These are phyloP conservation scores for Penaeus monodon DNA, from an alignment of 2,888 invertebrate genomes.

Conservation along the genomic window DNA sequence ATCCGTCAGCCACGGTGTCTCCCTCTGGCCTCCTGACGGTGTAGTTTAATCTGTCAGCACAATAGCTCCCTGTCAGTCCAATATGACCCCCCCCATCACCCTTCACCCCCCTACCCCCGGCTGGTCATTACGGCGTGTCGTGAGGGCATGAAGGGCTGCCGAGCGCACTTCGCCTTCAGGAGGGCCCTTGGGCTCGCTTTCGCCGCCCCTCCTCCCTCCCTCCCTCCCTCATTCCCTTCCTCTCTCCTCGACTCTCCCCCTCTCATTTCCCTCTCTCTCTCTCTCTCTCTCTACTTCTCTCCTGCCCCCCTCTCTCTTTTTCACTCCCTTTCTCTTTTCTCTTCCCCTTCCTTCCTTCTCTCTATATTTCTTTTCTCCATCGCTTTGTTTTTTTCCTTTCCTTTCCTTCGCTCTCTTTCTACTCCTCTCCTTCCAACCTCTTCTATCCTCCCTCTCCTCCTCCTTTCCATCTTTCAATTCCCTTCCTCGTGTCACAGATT, in stretches of 20 bases:
- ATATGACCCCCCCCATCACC: too few species aligned
- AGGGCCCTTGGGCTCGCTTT: not conserved
- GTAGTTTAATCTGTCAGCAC: too few species aligned
- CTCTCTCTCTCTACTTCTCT: not conserved
- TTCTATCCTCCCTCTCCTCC: not conserved
- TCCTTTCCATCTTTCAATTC: too few species aligned
- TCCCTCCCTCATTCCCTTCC: not conserved
- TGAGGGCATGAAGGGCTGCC: not conserved
- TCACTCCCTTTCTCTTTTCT: too few species aligned
- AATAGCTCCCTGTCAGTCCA: too few species aligned
- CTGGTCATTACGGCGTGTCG: constrained; percentile 12
- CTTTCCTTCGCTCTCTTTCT: not conserved
- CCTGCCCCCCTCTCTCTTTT: not conserved
- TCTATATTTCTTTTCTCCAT: not conserved
- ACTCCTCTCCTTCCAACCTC: not conserved
- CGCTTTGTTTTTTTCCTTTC: not conserved
- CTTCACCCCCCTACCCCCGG: not conserved
- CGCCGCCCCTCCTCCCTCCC: not conserved
- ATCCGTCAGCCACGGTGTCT: too few species aligned
- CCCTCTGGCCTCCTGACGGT: too few species aligned
- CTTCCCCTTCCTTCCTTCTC: not conserved
- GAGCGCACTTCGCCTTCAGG: not conserved
- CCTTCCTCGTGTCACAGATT: too few species aligned
- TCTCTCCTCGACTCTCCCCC: not conserved
- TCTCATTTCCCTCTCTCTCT: not conserved